Evolutionary conservation across 2,797 vertebrate genomes (phyloP).

Genomic region (Phyllotis vaccarum): DNA sequence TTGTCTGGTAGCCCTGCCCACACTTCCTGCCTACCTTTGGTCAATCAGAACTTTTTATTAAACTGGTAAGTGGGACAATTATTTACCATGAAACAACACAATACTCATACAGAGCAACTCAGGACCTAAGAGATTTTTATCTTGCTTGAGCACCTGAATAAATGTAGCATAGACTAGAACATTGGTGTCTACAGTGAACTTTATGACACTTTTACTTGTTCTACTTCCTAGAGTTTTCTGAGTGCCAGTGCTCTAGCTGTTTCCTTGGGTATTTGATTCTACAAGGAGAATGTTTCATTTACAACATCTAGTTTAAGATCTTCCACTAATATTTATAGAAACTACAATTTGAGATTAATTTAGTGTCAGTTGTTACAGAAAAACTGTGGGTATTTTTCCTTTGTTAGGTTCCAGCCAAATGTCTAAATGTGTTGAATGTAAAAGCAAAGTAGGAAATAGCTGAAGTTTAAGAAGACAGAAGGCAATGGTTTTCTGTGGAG

Average conservation of each 20-base stretch:
- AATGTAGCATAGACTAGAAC: background rate
- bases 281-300: slow-evolving; percentile 25
- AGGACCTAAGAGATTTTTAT: background rate
- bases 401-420: background rate
- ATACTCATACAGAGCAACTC: no score
- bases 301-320: slow-evolving; percentile 40
- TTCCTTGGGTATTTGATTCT: background rate
- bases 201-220: background rate
- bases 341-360: slow-evolving; percentile 41
- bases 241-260: background rate
- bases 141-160: background rate
- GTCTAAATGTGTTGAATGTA: background rate
- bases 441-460: background rate
- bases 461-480: slow-evolving; percentile 6
- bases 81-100: no score
- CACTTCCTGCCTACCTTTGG: no score
- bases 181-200: background rate
- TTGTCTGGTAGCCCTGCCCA: no score
- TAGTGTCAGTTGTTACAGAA: background rate
- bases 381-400: background rate
- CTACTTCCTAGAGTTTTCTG: background rate
- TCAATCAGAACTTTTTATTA: no score
- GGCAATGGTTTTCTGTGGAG: background rate
- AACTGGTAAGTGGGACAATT: no score
- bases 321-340: background rate